Conservation (phyloP, 2,888 invertebrate genomes). For the Torymus tubicola region DNA sequence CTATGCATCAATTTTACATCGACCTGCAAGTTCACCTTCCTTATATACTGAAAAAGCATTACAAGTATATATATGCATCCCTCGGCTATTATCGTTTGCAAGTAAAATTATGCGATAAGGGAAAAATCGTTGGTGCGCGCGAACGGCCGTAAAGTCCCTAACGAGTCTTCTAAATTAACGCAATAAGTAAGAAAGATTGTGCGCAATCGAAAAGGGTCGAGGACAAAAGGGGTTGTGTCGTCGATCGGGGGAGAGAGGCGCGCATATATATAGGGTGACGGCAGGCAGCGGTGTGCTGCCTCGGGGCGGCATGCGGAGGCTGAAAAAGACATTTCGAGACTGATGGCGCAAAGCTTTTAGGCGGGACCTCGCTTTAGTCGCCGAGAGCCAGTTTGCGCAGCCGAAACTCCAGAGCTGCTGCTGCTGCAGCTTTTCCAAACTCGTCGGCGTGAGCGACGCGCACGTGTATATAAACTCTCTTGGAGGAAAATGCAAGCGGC, state of each 20-base stretch:
- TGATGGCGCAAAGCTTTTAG: constrained; percentile 75
- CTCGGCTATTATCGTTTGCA: background rate
- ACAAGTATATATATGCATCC: background rate
- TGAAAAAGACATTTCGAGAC: constrained; percentile 64
- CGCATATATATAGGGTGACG: background rate
- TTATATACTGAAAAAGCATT: no score
- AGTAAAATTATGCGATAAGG: no score
- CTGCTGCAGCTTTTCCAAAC: no score
- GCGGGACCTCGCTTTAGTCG: constrained; percentile 63
- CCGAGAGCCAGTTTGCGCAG: background rate
- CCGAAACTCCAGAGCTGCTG: no score
- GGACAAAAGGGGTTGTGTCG: constrained; percentile 10
- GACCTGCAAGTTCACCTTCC: no score
- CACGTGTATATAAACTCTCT: no score
- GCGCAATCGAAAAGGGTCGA: constrained; percentile 27
- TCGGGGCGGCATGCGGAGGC: constrained; percentile 10
- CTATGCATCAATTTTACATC: no score
- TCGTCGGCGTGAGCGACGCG: no score
- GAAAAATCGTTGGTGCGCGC: no score
- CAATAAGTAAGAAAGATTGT: constrained; percentile 29
- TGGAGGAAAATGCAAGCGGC: no score
- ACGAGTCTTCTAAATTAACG: constrained; percentile 28
- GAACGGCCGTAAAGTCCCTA: background rate
- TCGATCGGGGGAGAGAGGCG: constrained; percentile 29
- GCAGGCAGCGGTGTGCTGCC: constrained; percentile 45